Evolutionary conservation across 2,113 vertebrate species (phyloP), one percentile per base, ranked within the genome.

Genomic region (Platichthys stellatus): DNA sequence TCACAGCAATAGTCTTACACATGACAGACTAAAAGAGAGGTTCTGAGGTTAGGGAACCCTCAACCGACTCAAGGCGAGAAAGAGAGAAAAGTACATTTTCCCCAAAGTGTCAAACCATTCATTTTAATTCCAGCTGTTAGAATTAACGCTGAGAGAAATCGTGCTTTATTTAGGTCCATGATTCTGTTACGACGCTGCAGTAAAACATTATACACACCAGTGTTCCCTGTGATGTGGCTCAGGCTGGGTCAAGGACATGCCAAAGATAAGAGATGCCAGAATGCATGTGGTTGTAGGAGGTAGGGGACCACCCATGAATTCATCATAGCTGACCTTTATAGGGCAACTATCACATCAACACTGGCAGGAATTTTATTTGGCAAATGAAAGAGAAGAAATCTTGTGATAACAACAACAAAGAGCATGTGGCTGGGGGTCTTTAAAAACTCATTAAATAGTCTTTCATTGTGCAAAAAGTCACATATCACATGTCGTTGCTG

Each of bases 271-370:
- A 45, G 23, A 6, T 47, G 47, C 7, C 20, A 64, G 45, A 54
- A 11, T 54, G 51, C 8, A 8, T 21, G 51, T 21, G 51, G 18
- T 54, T 2, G 18, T n/a, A 3, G 18, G 35, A 6, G 10, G 20
- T 26, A 15, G 23, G 74, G 43, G 89, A 90, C 89, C 91, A 92
- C 89, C 90, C 83, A 66, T 40, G 75, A 58, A 62, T 74, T 72
- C 70, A 84, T 67, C 43, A 76, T 21, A 21, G 4, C 26, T 85
- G 79, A 81, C 87, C 77, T 91, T 88, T 77, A 88, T 78, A 63
- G 58, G 63, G 68, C 60, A 78, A 69, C 76, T 80, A 67, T 83
- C 78, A 77, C 68, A 86, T 80, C 71, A 80, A 76, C 40, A 43
- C 23, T 63, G 35, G 67, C 63, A 68, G 73, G 60, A 38, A 18